A percentile compares a stretch with the other conserved stretches of the same genome.
Conservation (phyloP, 1,140 invertebrate species). For the Stenopsyche tienmushanensis region DNA sequence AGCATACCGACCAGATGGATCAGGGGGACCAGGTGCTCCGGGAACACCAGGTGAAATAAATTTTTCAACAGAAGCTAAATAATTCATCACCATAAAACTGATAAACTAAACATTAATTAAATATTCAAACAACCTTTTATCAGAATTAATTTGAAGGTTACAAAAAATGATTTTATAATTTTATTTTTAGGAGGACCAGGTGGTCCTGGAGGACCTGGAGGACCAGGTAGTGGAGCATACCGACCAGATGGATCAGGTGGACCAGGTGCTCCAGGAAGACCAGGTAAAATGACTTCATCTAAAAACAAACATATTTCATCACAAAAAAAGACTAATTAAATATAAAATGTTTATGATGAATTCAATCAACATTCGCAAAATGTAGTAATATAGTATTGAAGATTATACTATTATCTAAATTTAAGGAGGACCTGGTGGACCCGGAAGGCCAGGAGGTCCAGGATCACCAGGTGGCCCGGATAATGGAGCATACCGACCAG, state of each 20-base stretch:
- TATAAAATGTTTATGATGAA: background rate
- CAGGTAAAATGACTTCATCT: too few relatives aligned
- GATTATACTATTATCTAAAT: background rate
- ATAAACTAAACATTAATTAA: background rate
- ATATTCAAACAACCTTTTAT: background rate
- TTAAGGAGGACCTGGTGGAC: slow-evolving; percentile 5
- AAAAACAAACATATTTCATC: too few relatives aligned
- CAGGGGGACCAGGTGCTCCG: slow-evolving; percentile 10
- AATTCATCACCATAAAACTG: too few relatives aligned
- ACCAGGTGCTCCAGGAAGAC: too few relatives aligned
- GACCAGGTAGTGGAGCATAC: slow-evolving; percentile 11
- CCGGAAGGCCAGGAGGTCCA: slow-evolving; percentile 19
- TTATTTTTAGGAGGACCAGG: slow-evolving; percentile 19
- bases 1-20: background rate
- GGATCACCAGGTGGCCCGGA: slow-evolving; percentile 38
- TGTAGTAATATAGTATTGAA: too few relatives aligned
- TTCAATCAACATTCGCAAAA: background rate
- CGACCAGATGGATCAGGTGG: slow-evolving; percentile 20
- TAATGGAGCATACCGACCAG: background rate
- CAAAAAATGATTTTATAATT: slow-evolving; percentile 23
- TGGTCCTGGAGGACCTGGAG: slow-evolving; percentile 18
- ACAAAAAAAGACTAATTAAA: slow-evolving; percentile 17
- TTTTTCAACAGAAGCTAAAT: background rate
- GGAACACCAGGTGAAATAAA: slow-evolving; percentile 18
- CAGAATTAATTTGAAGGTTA: slow-evolving; percentile 20